These are phyloP conservation scores for Melanostigma gelatinosum DNA, from an alignment of 2,113 vertebrate species.

Conservation along the genomic window DNA sequence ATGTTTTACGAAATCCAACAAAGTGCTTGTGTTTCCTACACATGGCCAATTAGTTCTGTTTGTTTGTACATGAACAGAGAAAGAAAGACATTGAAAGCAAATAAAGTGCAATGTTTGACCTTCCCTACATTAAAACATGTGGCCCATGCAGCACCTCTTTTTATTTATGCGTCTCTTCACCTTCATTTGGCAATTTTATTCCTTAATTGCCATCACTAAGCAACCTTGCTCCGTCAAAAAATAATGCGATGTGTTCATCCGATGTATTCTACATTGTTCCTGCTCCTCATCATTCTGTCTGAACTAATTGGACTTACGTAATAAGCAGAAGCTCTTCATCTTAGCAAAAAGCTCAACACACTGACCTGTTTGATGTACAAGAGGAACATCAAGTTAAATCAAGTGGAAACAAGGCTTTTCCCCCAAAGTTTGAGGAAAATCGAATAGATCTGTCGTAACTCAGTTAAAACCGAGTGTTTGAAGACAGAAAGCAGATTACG, in stretches of 20 bases:
- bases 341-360: neutral
- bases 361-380: neutral
- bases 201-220: neutral
- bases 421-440: conserved; percentile 1
- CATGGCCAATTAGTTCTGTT: too few relatives aligned
- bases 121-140: conserved; percentile 11
- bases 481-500: conserved; percentile 27
- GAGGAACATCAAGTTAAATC: neutral
- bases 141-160: neutral
- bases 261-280: neutral
- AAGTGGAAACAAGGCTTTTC: conserved; percentile 13
- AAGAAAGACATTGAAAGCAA: neutral
- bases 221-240: neutral
- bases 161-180: neutral
- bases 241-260: neutral
- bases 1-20: neutral
- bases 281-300: neutral
- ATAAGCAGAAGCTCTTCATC: neutral
- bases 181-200: neutral
- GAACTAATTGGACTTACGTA: neutral
- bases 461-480: conserved; percentile 21
- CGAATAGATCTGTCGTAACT: conserved; percentile 37
- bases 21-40: neutral
- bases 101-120: neutral
- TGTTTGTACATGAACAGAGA: too few relatives aligned